Evolutionary conservation across 2,888 invertebrate species (phyloP), one percentile per base, ranked within the genome.

Genomic region (Drosophila vallismaia): DNA sequence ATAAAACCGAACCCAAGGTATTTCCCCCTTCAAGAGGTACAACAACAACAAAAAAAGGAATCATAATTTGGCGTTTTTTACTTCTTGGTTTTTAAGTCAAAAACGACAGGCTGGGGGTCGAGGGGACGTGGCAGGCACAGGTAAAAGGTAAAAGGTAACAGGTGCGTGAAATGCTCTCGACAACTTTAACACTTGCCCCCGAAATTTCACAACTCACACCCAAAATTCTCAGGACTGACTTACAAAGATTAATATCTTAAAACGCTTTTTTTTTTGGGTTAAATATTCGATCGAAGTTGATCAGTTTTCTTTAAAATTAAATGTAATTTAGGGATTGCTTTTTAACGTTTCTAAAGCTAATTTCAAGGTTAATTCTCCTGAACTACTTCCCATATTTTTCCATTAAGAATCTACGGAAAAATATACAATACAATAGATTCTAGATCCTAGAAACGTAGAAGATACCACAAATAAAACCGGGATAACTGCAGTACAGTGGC

Each of bases 121-220:
- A 29, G 38, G 53, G 49, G 58, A 10, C 19, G 10, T 38, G 29
- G n/a, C 50, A n/a, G 31, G 33, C 33, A 1, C 33, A n/a, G 33
- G 33, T 33, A 33, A 33, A n/a, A 36, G 36, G n/a, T n/a, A 36
- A 51, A 31, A 46, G 70, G 79, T 71, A 71, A 71, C 84, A 84
- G 84, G 71, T 84, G 84, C 51, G 77, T 63, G 66, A 67, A 73
- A 83, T 70, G 60, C 60, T 33, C 63, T 66, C 74, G 75, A 80
- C 77, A 80, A 77, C 77, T 83, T 79, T 75, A 79, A 79, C 79
- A 79, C 73, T 82, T 77, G 80, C 70, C 49, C 14, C 14, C 40
- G 19, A 36, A 36, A 36, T 36, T 36, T 12, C 36, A 36, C 36
- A 36, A n/a, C 36, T 26, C 53, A n/a, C 44, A 9, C 3, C 1